Percentiles rank a stretch among this genome's conserved stretches.
These are phyloP conservation scores for Apostichopus japonicus DNA, from an alignment of 35 echinoderm and acorn worm genomes.

Conservation along the genomic window DNA sequence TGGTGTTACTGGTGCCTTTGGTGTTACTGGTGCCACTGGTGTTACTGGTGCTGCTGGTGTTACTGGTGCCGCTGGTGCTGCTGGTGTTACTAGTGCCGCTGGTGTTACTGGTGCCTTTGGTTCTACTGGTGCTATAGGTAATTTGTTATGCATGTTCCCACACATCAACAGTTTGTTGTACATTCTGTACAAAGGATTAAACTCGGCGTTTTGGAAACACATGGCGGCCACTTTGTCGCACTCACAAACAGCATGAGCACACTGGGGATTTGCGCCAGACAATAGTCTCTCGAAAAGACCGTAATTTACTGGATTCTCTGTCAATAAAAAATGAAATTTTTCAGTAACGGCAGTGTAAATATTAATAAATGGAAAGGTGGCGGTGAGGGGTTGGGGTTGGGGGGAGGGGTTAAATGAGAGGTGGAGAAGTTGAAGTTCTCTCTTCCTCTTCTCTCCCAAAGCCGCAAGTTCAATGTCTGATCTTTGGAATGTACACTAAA, in stretches of 20 bases:
- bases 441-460: too few species aligned
- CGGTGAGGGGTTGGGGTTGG: neutral
- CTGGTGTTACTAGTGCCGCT: too few species aligned
- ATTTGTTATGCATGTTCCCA: neutral
- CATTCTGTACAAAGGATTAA: slow-evolving; percentile 22
- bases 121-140: neutral
- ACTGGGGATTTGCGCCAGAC: slow-evolving; percentile 25
- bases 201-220: slow-evolving; percentile 36
- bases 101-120: too few species aligned
- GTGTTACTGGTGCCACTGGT: too few species aligned
- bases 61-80: too few species aligned
- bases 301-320: slow-evolving; percentile 15
- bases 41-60: too few species aligned
- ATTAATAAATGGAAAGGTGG: neutral
- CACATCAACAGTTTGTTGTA: slow-evolving; percentile 52
- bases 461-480: too few species aligned
- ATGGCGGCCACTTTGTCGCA: slow-evolving; percentile 34
- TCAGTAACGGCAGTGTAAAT: neutral
- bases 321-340: too few species aligned
- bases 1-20: too few species aligned
- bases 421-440: neutral
- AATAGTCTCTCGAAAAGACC: slow-evolving; percentile 33
- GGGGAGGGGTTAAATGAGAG: neutral
- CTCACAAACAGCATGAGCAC: slow-evolving; percentile 48
- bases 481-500: too few species aligned